Evolutionary conservation across 2,797 vertebrate genomes (phyloP), one percentile per base, ranked within the genome.

Genomic region (Myotis findleyi): DNA sequence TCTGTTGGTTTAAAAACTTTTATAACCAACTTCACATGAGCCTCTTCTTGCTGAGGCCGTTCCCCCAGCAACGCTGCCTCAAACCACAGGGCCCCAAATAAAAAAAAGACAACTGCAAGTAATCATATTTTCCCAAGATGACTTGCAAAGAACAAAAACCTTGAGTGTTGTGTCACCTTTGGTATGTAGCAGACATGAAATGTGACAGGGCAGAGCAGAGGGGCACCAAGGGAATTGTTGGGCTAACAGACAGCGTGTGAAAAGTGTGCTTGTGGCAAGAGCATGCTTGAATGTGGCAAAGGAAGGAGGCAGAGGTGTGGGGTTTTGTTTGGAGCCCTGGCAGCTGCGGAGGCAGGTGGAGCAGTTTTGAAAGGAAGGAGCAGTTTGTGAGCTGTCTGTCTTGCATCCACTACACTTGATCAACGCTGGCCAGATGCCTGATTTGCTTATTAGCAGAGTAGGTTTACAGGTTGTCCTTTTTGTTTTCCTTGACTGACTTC

Each of bases 61-160:
- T 89, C 73, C 44, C 59, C 86, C 47, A 84, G 89, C 3, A 14
- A 93, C 49, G 59, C 75, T 47, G 91, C 55, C 83, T 96, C 72
- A 96, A 85, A 95, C 84, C 91, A 96, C 84, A 71, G 51, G 73
- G 12, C 49, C 59, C 80, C 64, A 83, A 49, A 69, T 53, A 30
- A 41, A 82, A 55, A 55, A 93, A 81, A 71, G 59, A 72, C 80
- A 91, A 93, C 75, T 85, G 71, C 5, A 71, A 94, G 72, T 44
- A 41, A 84, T 84, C 64, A 53, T 68, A 51, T 81, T 95, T 97
- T 95, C 84, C 87, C 93, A 80, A 91, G 89, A 91, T 59, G 79
- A 89, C 75, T 93, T 79, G 49, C 33, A 69, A 95, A 91, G 23
- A 72, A 44, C 62, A 49, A 64, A 49, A 53, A 2, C 30, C 47